These are phyloP conservation scores for Dissostichus mawsoni DNA, from an alignment of 2,113 vertebrate species.

Conservation along the genomic window DNA sequence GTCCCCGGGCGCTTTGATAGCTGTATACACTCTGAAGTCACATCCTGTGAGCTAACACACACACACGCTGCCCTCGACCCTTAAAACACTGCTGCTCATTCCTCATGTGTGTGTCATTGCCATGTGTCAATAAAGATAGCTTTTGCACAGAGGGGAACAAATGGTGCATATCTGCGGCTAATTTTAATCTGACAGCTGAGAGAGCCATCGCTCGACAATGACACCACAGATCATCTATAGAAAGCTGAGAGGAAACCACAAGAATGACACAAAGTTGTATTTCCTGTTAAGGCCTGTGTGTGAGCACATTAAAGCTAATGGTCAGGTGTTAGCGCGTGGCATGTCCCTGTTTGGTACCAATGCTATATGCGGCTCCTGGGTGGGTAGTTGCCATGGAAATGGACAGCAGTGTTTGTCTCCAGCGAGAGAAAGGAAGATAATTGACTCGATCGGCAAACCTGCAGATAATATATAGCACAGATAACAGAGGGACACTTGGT, in stretches of 20 bases:
- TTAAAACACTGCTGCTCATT: conserved; percentile 11
- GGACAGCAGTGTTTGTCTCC: conserved; percentile 30
- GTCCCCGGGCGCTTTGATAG: conserved; percentile 12
- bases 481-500: neutral
- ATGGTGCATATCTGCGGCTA: neutral
- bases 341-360: neutral
- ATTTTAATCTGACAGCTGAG: neutral
- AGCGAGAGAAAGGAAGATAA: conserved; percentile 29
- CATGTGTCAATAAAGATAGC: conserved; percentile 35
- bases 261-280: conserved; percentile 15
- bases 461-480: conserved; percentile 20
- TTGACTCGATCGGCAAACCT: conserved; percentile 13
- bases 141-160: conserved; percentile 11
- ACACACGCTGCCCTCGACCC: neutral
- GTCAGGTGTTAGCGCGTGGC: conserved; percentile 21
- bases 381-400: conserved; percentile 70
- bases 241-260: conserved; percentile 31
- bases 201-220: neutral
- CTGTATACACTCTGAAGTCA: conserved; percentile 35
- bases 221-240: neutral
- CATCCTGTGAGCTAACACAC: conserved; percentile 16
- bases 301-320: conserved; percentile 8
- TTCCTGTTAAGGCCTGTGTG: conserved; percentile 15
- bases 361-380: conserved; percentile 24
- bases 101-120: neutral